Evolutionary conservation across 2,113 vertebrate genomes (phyloP), one percentile per base, ranked within the genome.

Genomic region (Lepus timidus): DNA sequence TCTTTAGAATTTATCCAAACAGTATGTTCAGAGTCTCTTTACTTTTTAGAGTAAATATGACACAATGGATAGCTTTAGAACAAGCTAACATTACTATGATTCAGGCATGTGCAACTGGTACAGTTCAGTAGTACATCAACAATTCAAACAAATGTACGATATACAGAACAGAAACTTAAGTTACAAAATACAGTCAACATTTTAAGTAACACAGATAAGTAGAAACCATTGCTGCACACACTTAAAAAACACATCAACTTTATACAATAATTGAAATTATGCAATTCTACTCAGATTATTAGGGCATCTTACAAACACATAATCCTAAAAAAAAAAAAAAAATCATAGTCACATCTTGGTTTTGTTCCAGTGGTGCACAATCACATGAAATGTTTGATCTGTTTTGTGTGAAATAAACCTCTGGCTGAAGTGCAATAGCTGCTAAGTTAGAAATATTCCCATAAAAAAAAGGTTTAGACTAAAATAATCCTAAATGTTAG

Each of bases 61-160:
- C 97, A 98, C 98, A 96, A 96, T 79, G 94, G 95, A 96, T 98
- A 98, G 98, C 98, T 99, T 98, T 99, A 99, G 98, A 99, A 99
- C 98, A 99, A 99, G 98, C 98, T 98, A 98, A 98, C 97, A 88
- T 98, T 97, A 98, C 97, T 98, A 88, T 97, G 93, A 96, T 97
- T 97, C 97, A 97, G 97, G 97, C 98, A 97, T 97, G 98, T 98
- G 97, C 97, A 98, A 98, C 98, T 98, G 98, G 98, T 98, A 98
- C 98, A 98, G 98, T 98, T 98, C 98, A 98, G 98, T 98, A 98
- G 98, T 98, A 98, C 98, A 98, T 97, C 96, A 98, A 98, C 94
- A 95, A 97, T 94, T 98, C 97, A 97, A 97, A 98, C 96, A 96
- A 98, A 98, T 88, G 96, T 94, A 98, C 97, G 19, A 58, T 58